phyloP scores from a whole-genome alignment of 1,140 invertebrate genomes.

The Hylaeus anthracinus region DNA sequence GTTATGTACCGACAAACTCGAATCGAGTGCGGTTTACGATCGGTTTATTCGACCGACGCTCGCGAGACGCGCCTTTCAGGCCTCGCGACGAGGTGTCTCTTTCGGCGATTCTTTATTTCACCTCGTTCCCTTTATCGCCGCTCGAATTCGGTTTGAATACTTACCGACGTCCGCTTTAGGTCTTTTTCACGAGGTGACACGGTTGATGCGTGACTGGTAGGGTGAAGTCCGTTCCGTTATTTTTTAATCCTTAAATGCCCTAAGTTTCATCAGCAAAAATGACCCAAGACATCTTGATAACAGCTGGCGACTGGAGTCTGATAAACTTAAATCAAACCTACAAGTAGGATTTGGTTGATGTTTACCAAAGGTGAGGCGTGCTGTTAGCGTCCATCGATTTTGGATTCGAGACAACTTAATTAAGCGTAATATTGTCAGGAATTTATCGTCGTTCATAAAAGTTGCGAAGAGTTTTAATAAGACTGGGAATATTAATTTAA shows the following conservation, averaged over 20 bases:
- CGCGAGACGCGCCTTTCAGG: conserved; percentile 34
- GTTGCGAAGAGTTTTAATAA: conserved; percentile 33
- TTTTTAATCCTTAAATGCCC: too few species aligned
- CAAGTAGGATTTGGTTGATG: too few species aligned
- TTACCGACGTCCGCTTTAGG: not conserved
- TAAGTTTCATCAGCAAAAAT: too few species aligned
- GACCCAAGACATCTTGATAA: too few species aligned
- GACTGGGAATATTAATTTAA: conserved; percentile 54
- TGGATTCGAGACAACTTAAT: conserved; percentile 24
- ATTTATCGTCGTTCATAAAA: conserved; percentile 25
- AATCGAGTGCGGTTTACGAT: conserved; percentile 70
- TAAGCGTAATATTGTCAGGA: conserved; percentile 12
- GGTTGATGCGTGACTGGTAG: not conserved
- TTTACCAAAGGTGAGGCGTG: not conserved
- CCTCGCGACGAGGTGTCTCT: conserved; percentile 10
- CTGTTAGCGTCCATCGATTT: conserved; percentile 16
- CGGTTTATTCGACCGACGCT: conserved; percentile 61
- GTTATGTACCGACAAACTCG: conserved; percentile 68
- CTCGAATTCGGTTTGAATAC: not conserved
- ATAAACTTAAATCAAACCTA: too few species aligned
- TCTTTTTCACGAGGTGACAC: too few species aligned
- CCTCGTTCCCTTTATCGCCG: not conserved
- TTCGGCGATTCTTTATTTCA: conserved; percentile 53
- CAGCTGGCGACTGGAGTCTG: too few species aligned
- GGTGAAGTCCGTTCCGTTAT: too few species aligned